Evolutionary conservation across 2,113 vertebrate species (phyloP).

Genomic region (Nesogale talazaci): DNA sequence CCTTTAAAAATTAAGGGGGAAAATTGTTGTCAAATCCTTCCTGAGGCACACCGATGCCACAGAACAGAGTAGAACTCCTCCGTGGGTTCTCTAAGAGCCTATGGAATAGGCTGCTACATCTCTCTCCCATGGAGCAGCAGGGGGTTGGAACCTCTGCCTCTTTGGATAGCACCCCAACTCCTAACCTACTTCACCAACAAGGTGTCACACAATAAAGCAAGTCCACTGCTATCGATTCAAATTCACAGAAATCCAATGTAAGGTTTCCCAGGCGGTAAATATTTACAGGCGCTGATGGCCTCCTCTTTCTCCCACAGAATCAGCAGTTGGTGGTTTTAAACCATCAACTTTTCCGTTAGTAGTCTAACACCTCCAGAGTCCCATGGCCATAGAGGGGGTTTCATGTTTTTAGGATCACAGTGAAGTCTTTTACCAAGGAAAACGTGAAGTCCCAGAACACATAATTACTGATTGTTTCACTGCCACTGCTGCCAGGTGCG

Average conservation of each 20-base stretch:
- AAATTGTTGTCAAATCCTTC: background rate
- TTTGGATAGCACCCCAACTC: background rate
- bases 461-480: too few species aligned
- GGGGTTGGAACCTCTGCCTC: background rate
- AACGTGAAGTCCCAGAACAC: too few species aligned
- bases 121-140: background rate
- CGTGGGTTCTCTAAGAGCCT: background rate
- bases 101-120: background rate
- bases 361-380: too few species aligned
- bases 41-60: background rate
- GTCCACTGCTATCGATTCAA: too few species aligned
- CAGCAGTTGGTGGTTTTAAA: too few species aligned
- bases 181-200: background rate
- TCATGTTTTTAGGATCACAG: too few species aligned
- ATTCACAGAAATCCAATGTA: background rate
- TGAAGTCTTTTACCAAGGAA: too few species aligned
- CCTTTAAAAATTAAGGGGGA: background rate
- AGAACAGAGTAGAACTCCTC: background rate
- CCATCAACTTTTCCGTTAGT: too few species aligned
- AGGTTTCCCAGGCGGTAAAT: background rate
- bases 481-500: too few species aligned
- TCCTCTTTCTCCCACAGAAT: too few species aligned
- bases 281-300: background rate
- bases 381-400: too few species aligned
- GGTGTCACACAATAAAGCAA: background rate